Evolutionary conservation across 2,888 invertebrate species (phyloP).

Genomic region (Pterobdella sp.): DNA sequence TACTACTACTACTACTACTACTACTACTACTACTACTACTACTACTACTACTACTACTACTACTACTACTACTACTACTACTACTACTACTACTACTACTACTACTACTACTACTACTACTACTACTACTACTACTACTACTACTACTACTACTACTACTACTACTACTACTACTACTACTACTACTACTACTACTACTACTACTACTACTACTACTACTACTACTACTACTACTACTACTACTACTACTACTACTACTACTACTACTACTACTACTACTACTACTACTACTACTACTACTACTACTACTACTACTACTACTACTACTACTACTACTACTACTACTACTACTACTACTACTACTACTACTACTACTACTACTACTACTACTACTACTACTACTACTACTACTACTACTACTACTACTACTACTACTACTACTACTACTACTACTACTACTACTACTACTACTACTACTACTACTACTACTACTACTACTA

Average conservation of each 20-base stretch:
- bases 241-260: conserved; percentile 21
- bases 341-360: conserved; percentile 18
- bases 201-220: conserved; percentile 25
- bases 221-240: conserved; percentile 16
- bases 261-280: conserved; percentile 22
- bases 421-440: conserved; percentile 15
- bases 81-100: conserved; percentile 18
- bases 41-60: conserved; percentile 4
- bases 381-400: conserved; percentile 15
- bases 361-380: conserved; percentile 20
- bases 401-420: conserved; percentile 14
- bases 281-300: conserved; percentile 23
- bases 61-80: conserved; percentile 25
- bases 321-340: conserved; percentile 14
- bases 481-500: conserved; percentile 1
- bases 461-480: conserved; percentile 3
- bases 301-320: conserved; percentile 21
- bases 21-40: conserved; percentile 19
- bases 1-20: conserved; percentile 20
- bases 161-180: conserved; percentile 24
- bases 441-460: conserved; percentile 14
- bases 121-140: conserved; percentile 24
- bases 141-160: conserved; percentile 25
- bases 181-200: conserved; percentile 19
- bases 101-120: conserved; percentile 23